phyloP scores from a whole-genome alignment of 2,113 vertebrate species.

The Telmatochromis bifrenatus region DNA sequence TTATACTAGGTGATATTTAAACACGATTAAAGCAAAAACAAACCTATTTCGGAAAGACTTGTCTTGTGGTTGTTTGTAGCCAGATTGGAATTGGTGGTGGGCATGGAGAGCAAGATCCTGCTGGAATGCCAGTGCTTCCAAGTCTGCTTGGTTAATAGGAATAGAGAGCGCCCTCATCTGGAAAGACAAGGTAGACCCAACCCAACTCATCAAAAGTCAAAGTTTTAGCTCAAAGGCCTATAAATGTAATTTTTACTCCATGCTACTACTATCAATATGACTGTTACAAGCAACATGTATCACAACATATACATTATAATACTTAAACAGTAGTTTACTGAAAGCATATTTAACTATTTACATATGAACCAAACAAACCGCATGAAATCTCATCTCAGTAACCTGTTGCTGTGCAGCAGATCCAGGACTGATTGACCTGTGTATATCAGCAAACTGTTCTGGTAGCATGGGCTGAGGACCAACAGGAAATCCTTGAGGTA shows the following conservation, averaged over 20 bases:
- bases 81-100: conserved; percentile 81
- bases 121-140: conserved; percentile 83
- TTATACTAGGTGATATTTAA: background rate
- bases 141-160: conserved; percentile 80
- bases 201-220: background rate
- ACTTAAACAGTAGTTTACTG: background rate
- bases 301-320: background rate
- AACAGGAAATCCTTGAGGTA: conserved; percentile 75
- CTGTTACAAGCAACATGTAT: background rate
- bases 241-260: background rate
- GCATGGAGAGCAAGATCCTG: conserved; percentile 84
- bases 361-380: background rate
- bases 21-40: background rate
- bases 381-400: background rate
- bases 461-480: conserved; percentile 78
- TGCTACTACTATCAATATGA: background rate
- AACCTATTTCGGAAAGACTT: conserved; percentile 87
- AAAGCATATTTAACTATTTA: background rate
- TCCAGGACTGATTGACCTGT: conserved; percentile 82
- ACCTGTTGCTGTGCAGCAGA: conserved; percentile 65
- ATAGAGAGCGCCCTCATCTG: conserved; percentile 80
- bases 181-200: background rate
- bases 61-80: conserved; percentile 84
- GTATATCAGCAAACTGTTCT: conserved; percentile 83
- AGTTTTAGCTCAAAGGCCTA: background rate